These are phyloP conservation scores for Caenorhabditis latens DNA, from an alignment of 1,140 invertebrate genomes.

Conservation along the genomic window DNA sequence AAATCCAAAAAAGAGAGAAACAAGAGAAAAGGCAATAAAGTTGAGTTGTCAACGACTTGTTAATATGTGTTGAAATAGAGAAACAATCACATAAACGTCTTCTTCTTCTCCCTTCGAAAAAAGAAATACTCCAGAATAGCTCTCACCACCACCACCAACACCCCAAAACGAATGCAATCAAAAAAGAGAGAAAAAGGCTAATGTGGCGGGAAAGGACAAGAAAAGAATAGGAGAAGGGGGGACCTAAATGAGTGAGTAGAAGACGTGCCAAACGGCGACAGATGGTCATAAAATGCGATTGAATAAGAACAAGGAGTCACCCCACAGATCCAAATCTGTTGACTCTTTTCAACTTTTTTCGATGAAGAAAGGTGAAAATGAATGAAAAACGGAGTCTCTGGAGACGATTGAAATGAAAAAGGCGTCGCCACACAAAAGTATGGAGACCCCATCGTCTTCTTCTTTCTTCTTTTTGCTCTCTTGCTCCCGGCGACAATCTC, in stretches of 20 bases:
- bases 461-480: neutral
- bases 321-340: neutral
- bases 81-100: constrained; percentile 26
- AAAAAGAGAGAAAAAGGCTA: constrained; percentile 48
- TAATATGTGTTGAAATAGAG: neutral
- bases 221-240: constrained; percentile 10
- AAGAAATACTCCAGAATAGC: too few relatives aligned
- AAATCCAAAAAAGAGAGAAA: neutral
- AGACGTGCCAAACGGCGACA: constrained; percentile 51
- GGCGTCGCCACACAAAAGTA: constrained; percentile 6
- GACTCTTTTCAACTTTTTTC: neutral
- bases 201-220: constrained; percentile 33
- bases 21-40: constrained; percentile 11
- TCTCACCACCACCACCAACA: neutral
- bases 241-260: constrained; percentile 50
- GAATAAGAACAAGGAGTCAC: neutral
- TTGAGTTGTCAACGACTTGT: constrained; percentile 44
- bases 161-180: constrained; percentile 40
- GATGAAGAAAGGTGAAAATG: constrained; percentile 15
- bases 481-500: constrained; percentile 45
- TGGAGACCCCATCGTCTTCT: neutral
- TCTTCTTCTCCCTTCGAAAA: neutral
- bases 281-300: constrained; percentile 40
- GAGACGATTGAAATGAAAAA: constrained; percentile 56
- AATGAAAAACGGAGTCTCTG: neutral